Percentiles rank a stretch among this genome's conserved stretches.
Evolutionary conservation across 2,888 invertebrate genomes (phyloP).

Genomic region (Heliconius aoede): DNA sequence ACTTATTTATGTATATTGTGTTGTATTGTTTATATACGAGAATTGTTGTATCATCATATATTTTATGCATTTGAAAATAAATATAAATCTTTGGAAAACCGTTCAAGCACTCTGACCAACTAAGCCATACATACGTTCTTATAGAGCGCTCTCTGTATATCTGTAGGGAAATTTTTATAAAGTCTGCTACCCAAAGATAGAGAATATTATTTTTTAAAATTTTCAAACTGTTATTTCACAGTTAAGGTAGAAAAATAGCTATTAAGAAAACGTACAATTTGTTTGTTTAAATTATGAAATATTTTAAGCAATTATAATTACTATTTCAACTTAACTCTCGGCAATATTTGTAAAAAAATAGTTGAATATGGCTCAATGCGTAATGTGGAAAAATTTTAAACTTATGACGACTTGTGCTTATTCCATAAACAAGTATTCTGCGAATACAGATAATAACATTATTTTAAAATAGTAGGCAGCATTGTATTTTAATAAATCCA

Average conservation of each 20-base stretch:
- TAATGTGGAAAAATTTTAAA: constrained; percentile 29
- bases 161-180: no score
- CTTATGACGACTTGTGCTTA: constrained; percentile 33
- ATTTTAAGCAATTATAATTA: not conserved
- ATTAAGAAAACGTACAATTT: no score
- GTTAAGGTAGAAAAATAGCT: no score
- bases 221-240: no score
- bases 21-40: not conserved
- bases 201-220: no score
- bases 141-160: no score
- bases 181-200: no score
- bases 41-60: not conserved
- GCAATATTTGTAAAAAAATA: constrained; percentile 9
- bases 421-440: constrained; percentile 28
- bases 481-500: constrained; percentile 64
- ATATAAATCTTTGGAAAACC: no score
- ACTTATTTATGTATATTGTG: not conserved
- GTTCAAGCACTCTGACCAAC: no score
- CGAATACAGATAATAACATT: constrained; percentile 58
- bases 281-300: not conserved
- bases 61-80: not conserved
- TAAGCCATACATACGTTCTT: no score
- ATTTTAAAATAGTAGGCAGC: constrained; percentile 53
- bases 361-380: constrained; percentile 31
- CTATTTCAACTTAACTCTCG: not conserved